These are phyloP conservation scores for Bathynomus jamesi DNA, from an alignment of 1,140 invertebrate species.

Conservation along the genomic window DNA sequence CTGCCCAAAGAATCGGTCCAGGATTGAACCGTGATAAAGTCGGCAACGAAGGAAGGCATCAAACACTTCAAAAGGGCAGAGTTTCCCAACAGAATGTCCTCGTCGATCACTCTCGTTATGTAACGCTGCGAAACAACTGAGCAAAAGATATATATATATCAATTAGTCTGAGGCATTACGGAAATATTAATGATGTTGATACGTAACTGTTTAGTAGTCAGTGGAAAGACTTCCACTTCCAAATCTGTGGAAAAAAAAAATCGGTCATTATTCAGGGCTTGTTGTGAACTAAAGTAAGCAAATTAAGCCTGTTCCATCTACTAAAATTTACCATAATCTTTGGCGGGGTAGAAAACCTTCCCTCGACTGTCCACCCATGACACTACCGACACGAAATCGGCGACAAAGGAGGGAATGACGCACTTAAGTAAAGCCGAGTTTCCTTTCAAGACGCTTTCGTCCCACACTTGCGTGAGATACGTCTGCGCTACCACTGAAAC, in stretches of 20 bases:
- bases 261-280: too few relatives aligned
- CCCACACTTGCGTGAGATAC: conserved; percentile 32
- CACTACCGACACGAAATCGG: conserved; percentile 69
- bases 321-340: conserved; percentile 31
- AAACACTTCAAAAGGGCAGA: conserved; percentile 85
- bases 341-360: conserved; percentile 51
- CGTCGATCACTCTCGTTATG: conserved; percentile 57
- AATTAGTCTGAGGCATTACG: too few relatives aligned
- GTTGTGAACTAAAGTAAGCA: too few relatives aligned
- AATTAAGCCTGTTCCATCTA: too few relatives aligned
- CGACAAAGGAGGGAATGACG: conserved; percentile 38
- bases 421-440: conserved; percentile 45
- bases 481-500: conserved; percentile 15
- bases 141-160: not conserved
- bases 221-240: too few relatives aligned
- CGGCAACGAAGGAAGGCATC: conserved; percentile 86
- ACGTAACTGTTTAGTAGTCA: too few relatives aligned
- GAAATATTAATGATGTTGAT: not conserved
- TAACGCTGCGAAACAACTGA: conserved; percentile 75
- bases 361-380: conserved; percentile 73
- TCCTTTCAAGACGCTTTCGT: conserved; percentile 45
- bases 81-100: conserved; percentile 86
- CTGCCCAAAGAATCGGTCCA: conserved; percentile 73
- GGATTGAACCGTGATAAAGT: conserved; percentile 79
- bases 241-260: too few relatives aligned